Evolutionary conservation across 1,140 invertebrate species (phyloP), one percentile per base, ranked within the genome.

Genomic region (Leptinotarsa defecta): DNA sequence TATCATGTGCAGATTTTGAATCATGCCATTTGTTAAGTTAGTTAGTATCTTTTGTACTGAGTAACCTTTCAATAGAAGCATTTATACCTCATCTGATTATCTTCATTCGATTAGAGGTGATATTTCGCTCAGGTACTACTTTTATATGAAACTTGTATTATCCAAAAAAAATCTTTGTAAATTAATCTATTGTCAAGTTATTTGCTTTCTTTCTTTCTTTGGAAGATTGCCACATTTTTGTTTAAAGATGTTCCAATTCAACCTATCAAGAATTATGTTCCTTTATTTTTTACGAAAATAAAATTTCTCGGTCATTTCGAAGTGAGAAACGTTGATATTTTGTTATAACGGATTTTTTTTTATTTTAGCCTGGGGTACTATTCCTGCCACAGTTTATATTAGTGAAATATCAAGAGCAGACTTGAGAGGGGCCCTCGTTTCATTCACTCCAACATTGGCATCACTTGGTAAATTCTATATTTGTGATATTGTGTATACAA

Each of bases 381-480:
- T 88, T 74, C 89, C 90, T n/a, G 88, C 88, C 0, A 88, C 89
- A 49, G 90, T 91, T 22, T 91, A 90, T 78, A 89, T 91, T 34
- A 90, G 89, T 13, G 90, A 91, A 83, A 89, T 91, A 0, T 88
- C 89, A 0, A 81, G 87, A 68, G 88, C 88, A 5, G 89, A 90
- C 79, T 81, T 90, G 11, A 81, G 90, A 72, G 89, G 89, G 19
- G 87, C 89, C 1, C 83, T 91, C 52, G 69, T 81, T 27, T 77
- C 79, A 13, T 68, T 79, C 11, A 75, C 76, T 8, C 79, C 81
- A 17, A 70, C 79, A 17, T 79, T 74, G 20, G 76, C 77, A 11
- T 82, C 81, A n/a, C 67, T 81, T 27, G 81, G 81, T 79, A 90
- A 72, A 62, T 68, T 20, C 0, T 13, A 20, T 5, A 3, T 22